Conservation (phyloP, 2,797 vertebrate species). For the Liparis tanakae region DNA sequence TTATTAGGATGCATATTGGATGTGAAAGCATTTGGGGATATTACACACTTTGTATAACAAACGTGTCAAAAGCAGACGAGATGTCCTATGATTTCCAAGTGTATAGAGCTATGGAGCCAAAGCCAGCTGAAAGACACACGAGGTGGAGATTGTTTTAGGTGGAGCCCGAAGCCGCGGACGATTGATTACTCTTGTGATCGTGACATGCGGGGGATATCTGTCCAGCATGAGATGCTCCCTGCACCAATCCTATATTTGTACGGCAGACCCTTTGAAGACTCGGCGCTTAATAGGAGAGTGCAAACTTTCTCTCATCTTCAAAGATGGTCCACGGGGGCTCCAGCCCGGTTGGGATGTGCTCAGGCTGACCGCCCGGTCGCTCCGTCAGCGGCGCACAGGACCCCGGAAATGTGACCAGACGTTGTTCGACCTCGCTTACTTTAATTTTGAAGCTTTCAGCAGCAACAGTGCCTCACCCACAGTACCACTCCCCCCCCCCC, state of each 20-base stretch:
- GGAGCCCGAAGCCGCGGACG: background rate
- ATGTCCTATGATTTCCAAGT: conserved; percentile 11
- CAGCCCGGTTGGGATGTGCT: conserved; percentile 23
- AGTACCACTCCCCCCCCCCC: conserved; percentile 2
- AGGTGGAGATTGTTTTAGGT: background rate
- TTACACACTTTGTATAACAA: conserved; percentile 22
- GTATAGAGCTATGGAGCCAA: background rate
- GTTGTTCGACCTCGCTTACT: conserved; percentile 46
- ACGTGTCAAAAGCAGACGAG: background rate
- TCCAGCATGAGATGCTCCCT: background rate
- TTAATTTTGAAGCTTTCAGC: conserved; percentile 52
- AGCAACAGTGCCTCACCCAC: conserved; percentile 33
- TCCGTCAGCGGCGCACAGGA: conserved; percentile 9
- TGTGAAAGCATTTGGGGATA: conserved; percentile 18
- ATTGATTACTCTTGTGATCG: background rate
- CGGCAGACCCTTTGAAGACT: conserved; percentile 35
- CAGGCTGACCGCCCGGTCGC: conserved; percentile 1
- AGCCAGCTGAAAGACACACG: background rate
- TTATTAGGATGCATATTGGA: conserved; percentile 39
- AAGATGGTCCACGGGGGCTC: conserved; percentile 24
- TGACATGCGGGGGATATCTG: background rate
- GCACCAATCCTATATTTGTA: conserved; percentile 4
- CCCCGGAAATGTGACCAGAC: conserved; percentile 40
- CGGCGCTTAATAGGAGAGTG: background rate
- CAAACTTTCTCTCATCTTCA: conserved; percentile 49